Conservation (phyloP, 2,797 vertebrate species). For the Lerista edwardsae region DNA sequence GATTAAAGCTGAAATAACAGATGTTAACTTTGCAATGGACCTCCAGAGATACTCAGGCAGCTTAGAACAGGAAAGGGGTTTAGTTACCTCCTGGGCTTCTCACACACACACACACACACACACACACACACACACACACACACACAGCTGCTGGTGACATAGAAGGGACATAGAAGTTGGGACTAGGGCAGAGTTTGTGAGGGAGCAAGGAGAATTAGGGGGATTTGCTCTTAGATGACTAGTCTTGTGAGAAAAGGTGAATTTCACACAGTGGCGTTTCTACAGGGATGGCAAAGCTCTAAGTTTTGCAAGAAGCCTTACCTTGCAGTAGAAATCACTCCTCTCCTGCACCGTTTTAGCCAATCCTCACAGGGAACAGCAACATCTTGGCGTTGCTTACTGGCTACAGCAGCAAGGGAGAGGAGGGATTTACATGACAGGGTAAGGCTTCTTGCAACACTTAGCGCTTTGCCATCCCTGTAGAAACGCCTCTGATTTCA, state of each 20-base stretch:
- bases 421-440: too few species aligned
- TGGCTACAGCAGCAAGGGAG: too few species aligned
- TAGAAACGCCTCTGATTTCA: too few species aligned
- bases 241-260: neutral
- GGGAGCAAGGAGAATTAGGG: neutral
- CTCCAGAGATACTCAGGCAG: conserved; percentile 35
- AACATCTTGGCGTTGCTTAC: too few species aligned
- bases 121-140: neutral
- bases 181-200: neutral
- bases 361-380: too few species aligned
- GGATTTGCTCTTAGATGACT: neutral
- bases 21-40: conserved; percentile 36
- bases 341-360: too few species aligned
- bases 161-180: neutral
- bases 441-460: too few species aligned
- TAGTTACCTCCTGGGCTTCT: conserved; percentile 35
- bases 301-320: too few species aligned
- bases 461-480: too few species aligned
- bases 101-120: neutral
- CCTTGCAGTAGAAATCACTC: too few species aligned
- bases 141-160: conserved; percentile 12
- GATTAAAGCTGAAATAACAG: conserved; percentile 43
- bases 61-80: conserved; percentile 25
- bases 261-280: neutral
- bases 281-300: too few species aligned